Evolutionary conservation across 2,888 invertebrate species (phyloP).

Genomic region (Enoplolaimus lenunculus): DNA sequence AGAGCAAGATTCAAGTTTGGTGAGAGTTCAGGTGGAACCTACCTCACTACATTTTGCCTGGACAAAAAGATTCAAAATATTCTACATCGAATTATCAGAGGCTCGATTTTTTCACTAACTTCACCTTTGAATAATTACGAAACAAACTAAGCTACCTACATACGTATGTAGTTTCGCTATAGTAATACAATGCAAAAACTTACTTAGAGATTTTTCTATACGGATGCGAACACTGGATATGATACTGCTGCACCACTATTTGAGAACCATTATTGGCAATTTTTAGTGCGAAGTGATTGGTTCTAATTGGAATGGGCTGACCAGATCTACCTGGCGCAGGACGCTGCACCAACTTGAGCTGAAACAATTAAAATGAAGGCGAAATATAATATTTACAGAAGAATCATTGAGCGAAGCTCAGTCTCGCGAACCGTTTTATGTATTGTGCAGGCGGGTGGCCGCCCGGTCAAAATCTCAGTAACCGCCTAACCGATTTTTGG

Average conservation of each 20-base stretch:
- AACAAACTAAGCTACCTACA: not conserved
- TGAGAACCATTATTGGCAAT: conserved; percentile 27
- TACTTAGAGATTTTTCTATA: conserved; percentile 33
- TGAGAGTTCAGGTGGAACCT: too few species aligned
- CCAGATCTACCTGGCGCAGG: conserved; percentile 15
- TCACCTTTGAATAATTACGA: too few species aligned
- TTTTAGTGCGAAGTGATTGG: conserved; percentile 33
- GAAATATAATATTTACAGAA: too few species aligned
- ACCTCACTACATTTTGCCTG: too few species aligned
- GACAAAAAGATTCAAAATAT: not conserved
- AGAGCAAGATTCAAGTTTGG: too few species aligned
- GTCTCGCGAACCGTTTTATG: too few species aligned
- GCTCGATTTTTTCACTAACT: too few species aligned
- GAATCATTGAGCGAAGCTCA: too few species aligned
- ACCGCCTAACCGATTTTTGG: too few species aligned
- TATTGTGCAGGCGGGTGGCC: too few species aligned
- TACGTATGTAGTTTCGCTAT: not conserved
- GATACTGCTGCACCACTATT: conserved; percentile 33
- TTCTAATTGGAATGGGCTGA: conserved; percentile 16
- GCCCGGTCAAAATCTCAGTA: too few species aligned
- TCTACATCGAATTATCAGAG: not conserved
- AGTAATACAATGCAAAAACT: not conserved
- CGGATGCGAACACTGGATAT: conserved; percentile 34
- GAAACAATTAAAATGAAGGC: too few species aligned
- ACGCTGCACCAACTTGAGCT: conserved; percentile 18